phyloP scores from a whole-genome alignment of 2,113 vertebrate genomes.

The Heterotilapia buettikoferi region DNA sequence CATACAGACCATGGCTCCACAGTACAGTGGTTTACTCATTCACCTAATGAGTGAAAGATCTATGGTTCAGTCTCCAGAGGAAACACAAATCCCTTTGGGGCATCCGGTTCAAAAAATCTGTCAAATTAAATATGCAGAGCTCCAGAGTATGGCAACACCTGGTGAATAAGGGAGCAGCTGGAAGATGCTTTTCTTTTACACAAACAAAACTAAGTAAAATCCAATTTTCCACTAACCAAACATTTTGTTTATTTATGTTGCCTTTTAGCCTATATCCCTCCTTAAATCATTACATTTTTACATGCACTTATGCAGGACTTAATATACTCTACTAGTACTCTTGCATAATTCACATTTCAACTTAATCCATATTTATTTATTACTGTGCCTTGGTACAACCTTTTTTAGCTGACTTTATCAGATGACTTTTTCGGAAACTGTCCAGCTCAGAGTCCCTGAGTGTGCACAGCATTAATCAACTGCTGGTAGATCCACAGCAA shows the following conservation, averaged over 20 bases:
- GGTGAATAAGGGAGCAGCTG: neutral
- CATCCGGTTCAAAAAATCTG: neutral
- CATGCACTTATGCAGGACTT: neutral
- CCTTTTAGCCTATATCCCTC: neutral
- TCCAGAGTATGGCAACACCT: rapidly evolving
- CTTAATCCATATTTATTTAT: neutral
- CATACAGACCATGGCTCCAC: neutral
- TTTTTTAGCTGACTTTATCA: neutral
- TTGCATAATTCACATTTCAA: neutral
- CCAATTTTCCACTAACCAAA: neutral
- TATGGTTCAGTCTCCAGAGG: neutral
- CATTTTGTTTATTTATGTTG: neutral
- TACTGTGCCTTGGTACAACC: neutral
- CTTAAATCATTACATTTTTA: neutral
- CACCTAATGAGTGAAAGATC: neutral
- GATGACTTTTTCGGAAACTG: neutral
- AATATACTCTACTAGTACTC: neutral
- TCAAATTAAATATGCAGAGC: neutral
- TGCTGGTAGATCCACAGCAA: neutral
- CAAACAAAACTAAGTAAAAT: neutral
- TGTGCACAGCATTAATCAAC: neutral
- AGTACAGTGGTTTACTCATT: neutral
- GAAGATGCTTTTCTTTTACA: neutral
- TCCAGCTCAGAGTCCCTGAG: neutral
- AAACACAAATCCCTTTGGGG: neutral